These are phyloP conservation scores for Lepas anatifera DNA, from an alignment of 2,888 invertebrate species.

Conservation along the genomic window DNA sequence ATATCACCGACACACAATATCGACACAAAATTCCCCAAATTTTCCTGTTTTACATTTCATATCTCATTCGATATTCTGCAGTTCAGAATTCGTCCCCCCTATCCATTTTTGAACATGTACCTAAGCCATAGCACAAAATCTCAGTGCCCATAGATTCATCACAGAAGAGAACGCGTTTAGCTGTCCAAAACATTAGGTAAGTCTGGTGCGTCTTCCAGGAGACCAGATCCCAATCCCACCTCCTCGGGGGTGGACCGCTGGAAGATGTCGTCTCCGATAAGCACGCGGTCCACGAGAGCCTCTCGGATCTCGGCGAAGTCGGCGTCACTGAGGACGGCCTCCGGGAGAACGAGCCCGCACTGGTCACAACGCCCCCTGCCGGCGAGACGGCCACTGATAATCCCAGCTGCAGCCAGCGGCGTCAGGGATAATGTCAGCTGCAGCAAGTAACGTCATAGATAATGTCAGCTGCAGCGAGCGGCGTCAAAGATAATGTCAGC, in stretches of 20 bases:
- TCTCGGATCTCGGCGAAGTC: conserved; percentile 51
- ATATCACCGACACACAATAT: too few relatives aligned
- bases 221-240: too few relatives aligned
- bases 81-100: too few relatives aligned
- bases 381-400: not conserved
- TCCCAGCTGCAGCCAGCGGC: not conserved
- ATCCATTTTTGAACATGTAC: too few relatives aligned
- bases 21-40: too few relatives aligned
- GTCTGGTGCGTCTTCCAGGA: too few relatives aligned
- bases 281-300: conserved; percentile 51
- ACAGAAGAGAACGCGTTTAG: too few relatives aligned
- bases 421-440: not conserved
- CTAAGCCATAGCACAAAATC: too few relatives aligned
- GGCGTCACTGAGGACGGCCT: conserved; percentile 41
- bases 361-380: not conserved
- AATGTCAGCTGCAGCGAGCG: not conserved
- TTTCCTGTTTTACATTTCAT: too few relatives aligned
- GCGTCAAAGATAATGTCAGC: not conserved
- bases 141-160: too few relatives aligned
- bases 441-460: not conserved
- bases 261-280: conserved; percentile 61
- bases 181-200: too few relatives aligned
- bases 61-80: too few relatives aligned
- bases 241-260: conserved; percentile 55
- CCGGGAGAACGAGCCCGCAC: conserved; percentile 33